Percentiles rank a stretch among this genome's conserved stretches.
phyloP scores from a whole-genome alignment of 2,113 vertebrate species.

The Menidia beryllina region DNA sequence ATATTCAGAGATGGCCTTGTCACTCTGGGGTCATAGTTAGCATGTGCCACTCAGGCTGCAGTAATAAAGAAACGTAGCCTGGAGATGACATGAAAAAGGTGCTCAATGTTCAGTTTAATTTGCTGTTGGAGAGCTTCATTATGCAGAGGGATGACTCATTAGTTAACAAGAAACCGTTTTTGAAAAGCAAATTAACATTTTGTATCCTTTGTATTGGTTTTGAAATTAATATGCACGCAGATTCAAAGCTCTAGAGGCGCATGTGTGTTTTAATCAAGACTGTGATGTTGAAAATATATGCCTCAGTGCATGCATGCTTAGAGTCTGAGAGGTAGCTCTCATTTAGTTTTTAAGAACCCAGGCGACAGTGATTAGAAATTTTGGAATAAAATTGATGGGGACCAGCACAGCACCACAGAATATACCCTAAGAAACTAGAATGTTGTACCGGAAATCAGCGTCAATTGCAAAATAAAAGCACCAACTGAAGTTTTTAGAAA shows the following conservation, averaged over 20 bases:
- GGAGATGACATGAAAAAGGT: constrained; percentile 25
- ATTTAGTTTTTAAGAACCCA: not conserved
- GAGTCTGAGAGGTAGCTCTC: not conserved
- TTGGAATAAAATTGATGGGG: not conserved
- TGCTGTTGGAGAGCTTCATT: constrained; percentile 22
- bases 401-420: not conserved
- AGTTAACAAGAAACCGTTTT: constrained; percentile 1
- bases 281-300: not conserved
- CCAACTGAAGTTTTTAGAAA: not conserved
- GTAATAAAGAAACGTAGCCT: constrained; percentile 4
- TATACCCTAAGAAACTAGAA: not conserved
- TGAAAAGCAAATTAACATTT: constrained; percentile 10
- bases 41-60: constrained; percentile 25
- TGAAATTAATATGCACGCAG: not conserved
- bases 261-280: not conserved
- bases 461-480: constrained; percentile 52
- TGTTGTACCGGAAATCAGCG: constrained; percentile 12
- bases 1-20: constrained; percentile 27
- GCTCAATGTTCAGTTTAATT: constrained; percentile 34
- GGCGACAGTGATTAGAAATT: not conserved
- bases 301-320: not conserved
- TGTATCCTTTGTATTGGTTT: not conserved
- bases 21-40: constrained; percentile 24
- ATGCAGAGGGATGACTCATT: constrained; percentile 21
- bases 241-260: not conserved